Percentiles rank a stretch among this genome's conserved stretches.
phyloP scores from a whole-genome alignment of 2,888 invertebrate genomes.

The Agapostemon virescens region DNA sequence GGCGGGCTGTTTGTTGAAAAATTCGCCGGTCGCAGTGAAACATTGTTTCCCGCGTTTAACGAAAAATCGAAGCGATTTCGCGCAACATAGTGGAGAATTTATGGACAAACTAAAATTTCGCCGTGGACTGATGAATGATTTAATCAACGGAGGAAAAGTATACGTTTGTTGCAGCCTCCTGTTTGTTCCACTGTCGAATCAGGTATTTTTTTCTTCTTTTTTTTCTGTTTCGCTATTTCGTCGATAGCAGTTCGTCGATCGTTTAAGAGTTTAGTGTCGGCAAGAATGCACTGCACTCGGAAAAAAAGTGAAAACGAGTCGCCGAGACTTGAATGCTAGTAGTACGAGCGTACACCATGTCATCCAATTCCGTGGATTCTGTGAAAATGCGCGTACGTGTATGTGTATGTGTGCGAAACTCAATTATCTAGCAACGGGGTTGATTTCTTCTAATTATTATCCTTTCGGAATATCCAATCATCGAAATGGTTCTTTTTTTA shows the following conservation, averaged over 20 bases:
- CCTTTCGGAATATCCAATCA: not conserved
- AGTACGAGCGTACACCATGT: not conserved
- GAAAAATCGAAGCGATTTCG: constrained; percentile 4
- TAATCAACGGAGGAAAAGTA: not conserved
- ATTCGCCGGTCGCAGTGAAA: not conserved
- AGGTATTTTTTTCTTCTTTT: not conserved
- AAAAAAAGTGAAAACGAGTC: not conserved
- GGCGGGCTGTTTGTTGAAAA: not conserved
- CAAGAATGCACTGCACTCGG: not conserved
- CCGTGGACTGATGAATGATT: not conserved
- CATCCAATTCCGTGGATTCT: not conserved
- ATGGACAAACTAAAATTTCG: not conserved
- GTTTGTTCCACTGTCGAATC: not conserved
- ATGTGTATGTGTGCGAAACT: not conserved
- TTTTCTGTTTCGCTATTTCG: not conserved
- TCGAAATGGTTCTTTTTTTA: not conserved
- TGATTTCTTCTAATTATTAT: not conserved
- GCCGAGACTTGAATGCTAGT: not conserved
- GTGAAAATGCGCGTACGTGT: not conserved
- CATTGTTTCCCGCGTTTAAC: constrained; percentile 1
- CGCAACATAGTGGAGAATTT: not conserved
- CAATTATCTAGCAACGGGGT: not conserved
- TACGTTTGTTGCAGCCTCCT: not conserved
- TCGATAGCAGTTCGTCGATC: not conserved
- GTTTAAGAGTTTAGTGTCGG: constrained; percentile 6